Evolutionary conservation across 2,113 vertebrate genomes (phyloP), one percentile per base, ranked within the genome.

Genomic region (Leptosomus discolor): DNA sequence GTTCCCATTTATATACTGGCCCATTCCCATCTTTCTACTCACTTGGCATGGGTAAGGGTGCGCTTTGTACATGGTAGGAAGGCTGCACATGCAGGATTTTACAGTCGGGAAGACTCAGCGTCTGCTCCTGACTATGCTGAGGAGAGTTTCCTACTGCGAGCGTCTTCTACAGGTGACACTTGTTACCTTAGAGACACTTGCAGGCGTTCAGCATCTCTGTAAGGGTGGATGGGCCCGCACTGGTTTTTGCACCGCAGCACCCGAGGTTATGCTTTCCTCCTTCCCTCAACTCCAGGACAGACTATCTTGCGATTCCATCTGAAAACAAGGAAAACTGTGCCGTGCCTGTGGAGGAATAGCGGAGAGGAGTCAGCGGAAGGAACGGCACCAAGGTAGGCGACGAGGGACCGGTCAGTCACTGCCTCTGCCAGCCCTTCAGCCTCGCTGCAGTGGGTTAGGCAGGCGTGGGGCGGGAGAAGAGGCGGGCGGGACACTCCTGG

Each of bases 271-370:
- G 92, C 75, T 97, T 77, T 91, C 85, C 94, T 46, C 79, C 87
- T 88, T 96, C 46, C 68, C 51, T 97, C 92, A 46, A 92, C 97
- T 77, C 21, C 97, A 99, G 99, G 97, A 99, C 99, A 97, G 99
- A 99, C 98, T 99, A 99, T 96, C 98, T 99, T 91, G 99, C 99
- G 26, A 98, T 99, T 96, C 99, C 99, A 0, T 99, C 99, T 23
- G 99, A 99, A 97, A 99, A 99, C 98, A 99, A 99, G 98, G 99
- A 99, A 85, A 99, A 98, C 93, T 98, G 98, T 32, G 98, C 97
- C 0, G 98, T 98, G 77, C 99, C 99, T 9, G 99, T 99, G 97
- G 98, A 99, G 93, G 99, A 99, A 94, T 99, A 99, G 98, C 97
- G 93, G 95, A 27, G 56, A 53, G 81, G 67, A 77, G 41, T 17